A percentile compares a stretch with the other conserved stretches of the same genome.
phyloP scores from a whole-genome alignment of 2,113 vertebrate genomes.

The Tragelaphus strepsiceros region DNA sequence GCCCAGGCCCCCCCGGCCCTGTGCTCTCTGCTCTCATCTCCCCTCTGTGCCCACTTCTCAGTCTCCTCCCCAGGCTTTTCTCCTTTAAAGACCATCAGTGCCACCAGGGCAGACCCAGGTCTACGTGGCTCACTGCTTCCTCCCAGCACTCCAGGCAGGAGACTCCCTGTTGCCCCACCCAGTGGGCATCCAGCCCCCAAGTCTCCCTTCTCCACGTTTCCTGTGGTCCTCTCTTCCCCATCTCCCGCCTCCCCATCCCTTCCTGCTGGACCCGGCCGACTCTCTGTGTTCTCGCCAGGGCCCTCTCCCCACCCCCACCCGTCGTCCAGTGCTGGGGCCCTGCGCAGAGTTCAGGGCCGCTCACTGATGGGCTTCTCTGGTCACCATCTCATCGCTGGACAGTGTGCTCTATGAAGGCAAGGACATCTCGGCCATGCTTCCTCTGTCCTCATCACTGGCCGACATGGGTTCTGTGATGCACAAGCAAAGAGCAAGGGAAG shows the following conservation, averaged over 20 bases:
- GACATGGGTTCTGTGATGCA: fast-evolving
- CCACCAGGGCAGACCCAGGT: fast-evolving
- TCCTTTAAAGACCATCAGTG: not conserved
- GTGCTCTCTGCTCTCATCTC: not conserved
- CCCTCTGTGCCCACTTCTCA: not conserved
- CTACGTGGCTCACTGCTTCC: fast-evolving
- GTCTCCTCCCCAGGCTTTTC: not conserved
- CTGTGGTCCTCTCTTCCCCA: fast-evolving
- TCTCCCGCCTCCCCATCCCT: fast-evolving
- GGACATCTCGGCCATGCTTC: fast-evolving
- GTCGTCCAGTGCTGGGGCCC: fast-evolving
- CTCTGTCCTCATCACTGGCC: no score
- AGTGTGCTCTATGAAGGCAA: not conserved
- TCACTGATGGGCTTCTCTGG: fast-evolving
- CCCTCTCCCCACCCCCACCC: fast-evolving
- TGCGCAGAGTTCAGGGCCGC: fast-evolving
- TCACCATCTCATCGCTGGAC: fast-evolving
- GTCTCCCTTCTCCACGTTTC: not conserved
- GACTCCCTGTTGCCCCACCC: not conserved
- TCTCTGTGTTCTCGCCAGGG: no score
- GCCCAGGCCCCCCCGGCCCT: not conserved
- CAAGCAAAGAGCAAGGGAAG: fast-evolving
- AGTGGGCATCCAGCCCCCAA: not conserved
- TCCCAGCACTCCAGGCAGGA: no score
- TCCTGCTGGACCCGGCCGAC: not conserved